Percentiles rank a stretch among this genome's conserved stretches.
These are phyloP conservation scores for Drosophila conformis DNA, from an alignment of 2,888 invertebrate genomes.

Conservation along the genomic window DNA sequence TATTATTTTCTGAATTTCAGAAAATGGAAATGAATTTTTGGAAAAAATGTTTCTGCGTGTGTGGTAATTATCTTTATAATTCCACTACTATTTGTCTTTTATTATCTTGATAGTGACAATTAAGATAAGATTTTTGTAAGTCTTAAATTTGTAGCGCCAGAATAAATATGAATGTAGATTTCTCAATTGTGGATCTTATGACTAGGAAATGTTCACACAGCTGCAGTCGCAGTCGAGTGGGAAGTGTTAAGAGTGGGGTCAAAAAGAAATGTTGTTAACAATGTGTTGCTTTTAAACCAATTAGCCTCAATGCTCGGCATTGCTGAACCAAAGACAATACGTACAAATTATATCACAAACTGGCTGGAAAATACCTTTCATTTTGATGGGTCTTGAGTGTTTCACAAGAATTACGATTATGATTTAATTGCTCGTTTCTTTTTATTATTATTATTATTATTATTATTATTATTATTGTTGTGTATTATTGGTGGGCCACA, in stretches of 20 bases:
- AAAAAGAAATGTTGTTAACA: slow-evolving; percentile 13
- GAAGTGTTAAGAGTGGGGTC: slow-evolving; percentile 3
- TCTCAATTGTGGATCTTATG: neutral
- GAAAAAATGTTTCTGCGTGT: neutral
- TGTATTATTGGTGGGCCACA: slow-evolving; percentile 11
- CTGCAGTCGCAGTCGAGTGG: slow-evolving; percentile 4
- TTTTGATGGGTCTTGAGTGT: slow-evolving; percentile 50
- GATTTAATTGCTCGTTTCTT: slow-evolving; percentile 39
- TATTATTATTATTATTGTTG: slow-evolving; percentile 4
- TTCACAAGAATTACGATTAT: slow-evolving; percentile 67
- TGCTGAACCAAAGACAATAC: slow-evolving; percentile 48
- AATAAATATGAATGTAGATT: neutral
- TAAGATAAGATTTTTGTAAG: neutral
- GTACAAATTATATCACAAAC: slow-evolving; percentile 57
- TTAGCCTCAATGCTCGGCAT: slow-evolving; percentile 76
- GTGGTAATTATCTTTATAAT: neutral
- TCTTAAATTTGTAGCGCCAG: neutral
- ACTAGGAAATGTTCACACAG: slow-evolving; percentile 11
- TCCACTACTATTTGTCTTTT: neutral
- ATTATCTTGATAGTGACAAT: neutral
- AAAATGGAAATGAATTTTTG: neutral
- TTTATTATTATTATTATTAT: slow-evolving; percentile 13
- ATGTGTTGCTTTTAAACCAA: slow-evolving; percentile 61
- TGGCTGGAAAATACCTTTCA: slow-evolving; percentile 36
- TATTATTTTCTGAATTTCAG: neutral